These are phyloP conservation scores for Pangasius djambal DNA, from an alignment of 2,797 vertebrate species.

Conservation along the genomic window DNA sequence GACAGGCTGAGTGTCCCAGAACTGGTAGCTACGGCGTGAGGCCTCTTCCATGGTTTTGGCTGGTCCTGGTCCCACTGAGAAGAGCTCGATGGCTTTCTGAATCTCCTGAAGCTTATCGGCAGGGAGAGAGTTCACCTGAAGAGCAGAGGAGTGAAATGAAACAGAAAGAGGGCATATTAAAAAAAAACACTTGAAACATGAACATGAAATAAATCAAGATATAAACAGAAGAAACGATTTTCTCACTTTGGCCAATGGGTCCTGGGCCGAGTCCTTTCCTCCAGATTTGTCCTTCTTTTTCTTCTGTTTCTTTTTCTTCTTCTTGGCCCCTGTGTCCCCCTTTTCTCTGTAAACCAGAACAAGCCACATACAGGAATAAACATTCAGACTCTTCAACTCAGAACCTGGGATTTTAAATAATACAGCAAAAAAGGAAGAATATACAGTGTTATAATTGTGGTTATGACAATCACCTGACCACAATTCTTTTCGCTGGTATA, in stretches of 20 bases:
- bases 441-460: neutral
- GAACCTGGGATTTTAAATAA: neutral
- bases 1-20: constrained; percentile 98
- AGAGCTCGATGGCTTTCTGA: constrained; percentile 97
- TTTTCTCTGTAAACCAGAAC: constrained; percentile 72
- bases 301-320: constrained; percentile 98
- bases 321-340: constrained; percentile 92
- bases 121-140: constrained; percentile 85
- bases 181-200: neutral
- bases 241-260: constrained; percentile 85
- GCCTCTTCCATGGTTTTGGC: constrained; percentile 99
- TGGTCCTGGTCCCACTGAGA: constrained; percentile 94
- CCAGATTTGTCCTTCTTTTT: constrained; percentile 93
- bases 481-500: neutral
- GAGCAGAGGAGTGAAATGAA: neutral
- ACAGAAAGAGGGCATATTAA: neutral
- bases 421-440: neutral
- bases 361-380: neutral
- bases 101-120: constrained; percentile 91
- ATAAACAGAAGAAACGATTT: neutral
- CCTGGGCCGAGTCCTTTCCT: constrained; percentile 83
- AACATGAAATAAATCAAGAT: neutral
- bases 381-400: neutral
- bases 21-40: constrained; percentile 95
- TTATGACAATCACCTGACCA: neutral